Evolutionary conservation across 2,797 vertebrate species (phyloP).

Genomic region (Phyllotis vaccarum): DNA sequence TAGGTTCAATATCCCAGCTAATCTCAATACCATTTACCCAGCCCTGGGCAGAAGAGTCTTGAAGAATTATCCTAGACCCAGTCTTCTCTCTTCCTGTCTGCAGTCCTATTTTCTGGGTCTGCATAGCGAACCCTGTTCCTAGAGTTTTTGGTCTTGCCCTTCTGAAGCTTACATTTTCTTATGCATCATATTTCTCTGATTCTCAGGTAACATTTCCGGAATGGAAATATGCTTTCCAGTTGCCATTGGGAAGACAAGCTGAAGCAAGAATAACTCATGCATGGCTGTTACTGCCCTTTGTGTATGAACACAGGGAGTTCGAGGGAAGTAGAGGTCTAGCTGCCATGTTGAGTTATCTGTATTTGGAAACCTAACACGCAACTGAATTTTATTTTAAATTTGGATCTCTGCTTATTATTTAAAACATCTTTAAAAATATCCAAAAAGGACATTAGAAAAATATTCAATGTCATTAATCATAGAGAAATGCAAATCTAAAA

Average conservation of each 20-base stretch:
- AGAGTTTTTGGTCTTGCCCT: not conserved
- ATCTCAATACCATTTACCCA: not conserved
- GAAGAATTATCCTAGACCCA: conserved; percentile 25
- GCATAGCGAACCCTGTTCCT: not conserved
- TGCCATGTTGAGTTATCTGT: conserved; percentile 35
- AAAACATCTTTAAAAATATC: not conserved
- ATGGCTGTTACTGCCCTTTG: not conserved
- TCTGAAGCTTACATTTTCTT: conserved; percentile 49
- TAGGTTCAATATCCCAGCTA: conserved; percentile 25
- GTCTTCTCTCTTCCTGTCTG: not conserved
- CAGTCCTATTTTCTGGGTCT: not conserved
- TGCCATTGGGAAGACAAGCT: not conserved
- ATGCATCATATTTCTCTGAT: conserved; percentile 1
- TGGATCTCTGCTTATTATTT: conserved; percentile 7
- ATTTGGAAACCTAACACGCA: not conserved
- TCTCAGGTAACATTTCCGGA: conserved; percentile 59
- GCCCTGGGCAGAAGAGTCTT: not conserved
- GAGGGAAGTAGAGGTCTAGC: not conserved
- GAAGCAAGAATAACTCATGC: not conserved
- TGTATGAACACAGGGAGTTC: not conserved
- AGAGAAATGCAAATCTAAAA: not conserved
- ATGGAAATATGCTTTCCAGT: conserved; percentile 16
- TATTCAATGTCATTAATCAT: not conserved
- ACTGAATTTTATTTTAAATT: conserved; percentile 61
- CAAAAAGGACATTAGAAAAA: not conserved